A percentile compares a stretch with the other conserved stretches of the same genome.
Conservation (phyloP, 2,113 vertebrate species). For the Puffinus mauretanicus region DNA sequence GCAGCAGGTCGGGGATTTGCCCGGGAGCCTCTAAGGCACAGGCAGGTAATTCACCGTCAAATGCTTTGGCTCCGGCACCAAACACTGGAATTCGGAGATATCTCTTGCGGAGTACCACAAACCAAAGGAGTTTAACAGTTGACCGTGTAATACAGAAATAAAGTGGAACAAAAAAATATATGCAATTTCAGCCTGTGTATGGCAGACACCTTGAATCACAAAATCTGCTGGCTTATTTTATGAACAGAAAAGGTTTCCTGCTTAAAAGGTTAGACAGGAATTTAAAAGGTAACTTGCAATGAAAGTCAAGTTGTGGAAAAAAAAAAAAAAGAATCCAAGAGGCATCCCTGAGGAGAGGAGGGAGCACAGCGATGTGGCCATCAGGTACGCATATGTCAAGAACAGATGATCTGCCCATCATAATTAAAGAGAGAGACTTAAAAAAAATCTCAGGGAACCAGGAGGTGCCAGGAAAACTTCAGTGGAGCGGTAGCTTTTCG, state of each 20-base stretch:
- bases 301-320: background rate
- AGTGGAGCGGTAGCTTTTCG: background rate
- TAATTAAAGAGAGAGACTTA: constrained; percentile 10
- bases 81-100: background rate
- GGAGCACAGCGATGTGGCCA: background rate
- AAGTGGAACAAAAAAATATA: background rate
- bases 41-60: background rate
- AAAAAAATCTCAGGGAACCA: background rate
- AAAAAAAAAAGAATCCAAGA: background rate
- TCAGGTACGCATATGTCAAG: constrained; percentile 20
- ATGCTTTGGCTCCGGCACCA: background rate
- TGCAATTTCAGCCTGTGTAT: background rate
- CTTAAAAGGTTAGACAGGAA: background rate
- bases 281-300: constrained; percentile 8
- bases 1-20: background rate
- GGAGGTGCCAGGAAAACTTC: constrained; percentile 30
- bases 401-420: constrained; percentile 18
- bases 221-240: background rate
- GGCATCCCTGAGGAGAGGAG: constrained; percentile 17
- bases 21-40: background rate
- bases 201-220: background rate
- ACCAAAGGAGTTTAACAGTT: background rate
- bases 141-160: rapidly evolving
- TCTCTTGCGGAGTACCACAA: background rate
- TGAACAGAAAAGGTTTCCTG: background rate